phyloP scores from a whole-genome alignment of 2,888 invertebrate genomes.

The Ceriagrion tenellum region DNA sequence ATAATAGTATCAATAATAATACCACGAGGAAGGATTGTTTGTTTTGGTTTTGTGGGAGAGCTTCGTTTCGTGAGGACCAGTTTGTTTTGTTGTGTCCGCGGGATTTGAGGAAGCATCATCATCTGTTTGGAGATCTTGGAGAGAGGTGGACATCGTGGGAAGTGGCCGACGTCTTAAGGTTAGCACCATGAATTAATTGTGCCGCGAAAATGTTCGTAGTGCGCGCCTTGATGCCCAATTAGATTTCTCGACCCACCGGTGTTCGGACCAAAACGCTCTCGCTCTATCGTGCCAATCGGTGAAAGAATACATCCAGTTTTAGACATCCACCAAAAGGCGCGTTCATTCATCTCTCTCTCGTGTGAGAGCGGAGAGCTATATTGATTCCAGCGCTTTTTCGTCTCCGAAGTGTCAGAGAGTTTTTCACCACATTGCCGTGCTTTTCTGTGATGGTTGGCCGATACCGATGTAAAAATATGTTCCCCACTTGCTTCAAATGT shows the following conservation, averaged over 20 bases:
- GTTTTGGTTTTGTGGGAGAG: not conserved
- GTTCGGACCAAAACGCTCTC: not conserved
- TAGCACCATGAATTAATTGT: conserved; percentile 24
- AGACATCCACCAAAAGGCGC: not conserved
- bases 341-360: not conserved
- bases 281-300: not conserved
- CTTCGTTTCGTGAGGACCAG: not conserved
- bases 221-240: not conserved
- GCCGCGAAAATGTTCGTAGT: not conserved
- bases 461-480: too few relatives aligned
- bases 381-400: not conserved
- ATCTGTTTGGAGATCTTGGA: not conserved
- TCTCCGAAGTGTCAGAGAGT: too few relatives aligned
- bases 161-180: conserved; percentile 12
- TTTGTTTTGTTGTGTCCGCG: not conserved
- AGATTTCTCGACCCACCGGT: not conserved
- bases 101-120: not conserved
- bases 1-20: not conserved
- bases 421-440: too few relatives aligned
- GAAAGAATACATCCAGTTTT: not conserved
- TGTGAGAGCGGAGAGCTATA: not conserved
- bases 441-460: not conserved
- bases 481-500: too few relatives aligned
- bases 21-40: not conserved
- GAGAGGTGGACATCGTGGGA: not conserved